Evolutionary conservation across 2,888 invertebrate genomes (phyloP).

Genomic region (Ischnura elegans): DNA sequence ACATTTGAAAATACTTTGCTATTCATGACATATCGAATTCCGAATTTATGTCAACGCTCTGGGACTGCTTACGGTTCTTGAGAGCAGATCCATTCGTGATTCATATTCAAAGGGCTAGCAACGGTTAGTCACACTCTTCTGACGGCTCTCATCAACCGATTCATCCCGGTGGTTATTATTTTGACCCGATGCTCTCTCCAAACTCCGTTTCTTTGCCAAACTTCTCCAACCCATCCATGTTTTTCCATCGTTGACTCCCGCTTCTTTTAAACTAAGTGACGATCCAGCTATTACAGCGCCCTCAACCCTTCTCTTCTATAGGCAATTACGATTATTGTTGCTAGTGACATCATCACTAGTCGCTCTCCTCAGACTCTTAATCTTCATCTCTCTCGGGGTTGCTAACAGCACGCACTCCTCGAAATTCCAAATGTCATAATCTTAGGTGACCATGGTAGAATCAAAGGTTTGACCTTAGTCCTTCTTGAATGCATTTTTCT

Average conservation of each 20-base stretch:
- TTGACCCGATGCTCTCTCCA: constrained; percentile 6
- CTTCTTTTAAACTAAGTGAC: constrained; percentile 22
- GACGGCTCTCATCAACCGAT: background rate
- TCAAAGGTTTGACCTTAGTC: too few species aligned
- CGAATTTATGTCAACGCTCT: too few species aligned
- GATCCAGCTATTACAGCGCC: constrained; percentile 17
- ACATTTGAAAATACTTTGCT: too few species aligned
- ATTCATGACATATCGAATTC: too few species aligned
- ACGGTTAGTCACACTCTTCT: background rate
- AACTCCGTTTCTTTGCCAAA: background rate
- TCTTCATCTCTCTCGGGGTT: too few species aligned
- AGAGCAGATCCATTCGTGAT: background rate
- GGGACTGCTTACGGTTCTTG: background rate
- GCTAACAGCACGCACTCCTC: too few species aligned
- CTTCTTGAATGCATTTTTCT: too few species aligned
- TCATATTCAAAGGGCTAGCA: background rate
- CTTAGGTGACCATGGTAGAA: too few species aligned
- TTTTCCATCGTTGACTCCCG: background rate
- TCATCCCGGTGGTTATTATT: constrained; percentile 10
- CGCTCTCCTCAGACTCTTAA: too few species aligned
- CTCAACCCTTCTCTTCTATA: background rate
- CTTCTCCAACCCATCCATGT: background rate
- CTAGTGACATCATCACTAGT: constrained; percentile 47
- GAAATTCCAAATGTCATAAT: too few species aligned
- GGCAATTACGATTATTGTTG: constrained; percentile 57